A percentile compares a stretch with the other conserved stretches of the same genome.
Conservation (phyloP, 2,797 vertebrate species). For the Hylomyscus alleni region DNA sequence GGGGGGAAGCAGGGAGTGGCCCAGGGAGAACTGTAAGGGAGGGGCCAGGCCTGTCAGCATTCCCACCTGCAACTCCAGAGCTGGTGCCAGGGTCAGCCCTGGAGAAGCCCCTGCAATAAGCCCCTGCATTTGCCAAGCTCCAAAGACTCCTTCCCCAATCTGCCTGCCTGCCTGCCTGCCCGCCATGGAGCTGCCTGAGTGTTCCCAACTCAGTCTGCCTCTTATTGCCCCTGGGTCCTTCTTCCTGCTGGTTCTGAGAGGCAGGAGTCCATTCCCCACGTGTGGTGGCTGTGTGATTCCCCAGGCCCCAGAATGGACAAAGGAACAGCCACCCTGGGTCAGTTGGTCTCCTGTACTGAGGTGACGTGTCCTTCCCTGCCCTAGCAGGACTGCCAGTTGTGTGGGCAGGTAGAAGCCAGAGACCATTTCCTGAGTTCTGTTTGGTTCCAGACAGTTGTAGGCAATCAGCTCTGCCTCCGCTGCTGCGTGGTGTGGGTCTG, state of each 20-base stretch:
- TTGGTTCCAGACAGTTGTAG: neutral
- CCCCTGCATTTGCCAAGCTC: constrained; percentile 83
- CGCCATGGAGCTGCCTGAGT: constrained; percentile 64
- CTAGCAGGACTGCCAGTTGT: neutral
- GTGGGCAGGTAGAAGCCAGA: neutral
- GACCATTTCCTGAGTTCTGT: constrained; percentile 1
- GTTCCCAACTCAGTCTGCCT: constrained; percentile 41
- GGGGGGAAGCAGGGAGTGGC: constrained; percentile 81
- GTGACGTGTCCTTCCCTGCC: neutral
- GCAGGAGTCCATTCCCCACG: neutral
- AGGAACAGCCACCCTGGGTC: neutral
- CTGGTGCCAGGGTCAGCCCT: constrained; percentile 77
- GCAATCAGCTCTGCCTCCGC: neutral
- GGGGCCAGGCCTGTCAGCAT: constrained; percentile 70
- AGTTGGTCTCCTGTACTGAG: constrained; percentile 63
- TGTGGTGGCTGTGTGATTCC: neutral
- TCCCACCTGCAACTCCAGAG: constrained; percentile 81
- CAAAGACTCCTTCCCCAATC: constrained; percentile 65
- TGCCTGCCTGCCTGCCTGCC: constrained; percentile 72
- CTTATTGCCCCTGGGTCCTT: neutral
- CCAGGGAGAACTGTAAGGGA: constrained; percentile 69
- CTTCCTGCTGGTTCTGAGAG: constrained; percentile 45
- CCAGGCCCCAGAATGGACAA: constrained; percentile 5
- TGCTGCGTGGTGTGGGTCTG: neutral
- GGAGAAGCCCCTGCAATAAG: constrained; percentile 83